Conservation (phyloP, 2,888 invertebrate genomes). For the Cyrtodaria siliqua region DNA sequence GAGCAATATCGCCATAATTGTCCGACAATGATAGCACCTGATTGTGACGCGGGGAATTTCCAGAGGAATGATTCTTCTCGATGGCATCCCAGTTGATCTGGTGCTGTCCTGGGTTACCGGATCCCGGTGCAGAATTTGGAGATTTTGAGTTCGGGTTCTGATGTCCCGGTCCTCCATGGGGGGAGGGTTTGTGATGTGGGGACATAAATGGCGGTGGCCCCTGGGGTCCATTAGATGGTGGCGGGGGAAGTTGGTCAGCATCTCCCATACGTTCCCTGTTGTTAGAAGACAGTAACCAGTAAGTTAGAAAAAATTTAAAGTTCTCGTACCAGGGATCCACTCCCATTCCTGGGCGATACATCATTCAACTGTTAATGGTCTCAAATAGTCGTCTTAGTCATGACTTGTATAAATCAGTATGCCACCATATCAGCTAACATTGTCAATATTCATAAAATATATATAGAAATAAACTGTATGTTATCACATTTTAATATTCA, state of each 20-base stretch:
- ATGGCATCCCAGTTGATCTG: conserved; percentile 57
- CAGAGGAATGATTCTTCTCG: conserved; percentile 33
- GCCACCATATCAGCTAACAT: too few relatives aligned
- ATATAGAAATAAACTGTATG: too few relatives aligned
- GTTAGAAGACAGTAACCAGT: conserved; percentile 70
- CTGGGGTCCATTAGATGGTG: conserved; percentile 51
- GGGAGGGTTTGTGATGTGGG: conserved; percentile 48
- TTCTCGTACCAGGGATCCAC: conserved; percentile 71
- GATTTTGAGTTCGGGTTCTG: conserved; percentile 48
- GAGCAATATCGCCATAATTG: conserved; percentile 19
- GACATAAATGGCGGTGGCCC: conserved; percentile 54
- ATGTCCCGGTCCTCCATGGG: conserved; percentile 36
- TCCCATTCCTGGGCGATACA: conserved; percentile 65
- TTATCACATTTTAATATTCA: too few relatives aligned
- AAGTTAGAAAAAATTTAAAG: conserved; percentile 68
- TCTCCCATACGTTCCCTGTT: conserved; percentile 61
- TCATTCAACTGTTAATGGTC: conserved; percentile 15
- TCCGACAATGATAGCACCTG: conserved; percentile 23
- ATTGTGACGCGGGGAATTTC: conserved; percentile 46
- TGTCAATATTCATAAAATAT: too few relatives aligned
- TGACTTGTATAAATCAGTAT: too few relatives aligned
- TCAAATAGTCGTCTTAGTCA: neutral
- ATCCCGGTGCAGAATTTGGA: conserved; percentile 33
- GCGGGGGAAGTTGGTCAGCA: conserved; percentile 48
- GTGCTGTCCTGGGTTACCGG: conserved; percentile 18